Base-by-base conservation (phyloP, 2,888 invertebrate genomes). In the Lasioglossum lativentre region DNA sequence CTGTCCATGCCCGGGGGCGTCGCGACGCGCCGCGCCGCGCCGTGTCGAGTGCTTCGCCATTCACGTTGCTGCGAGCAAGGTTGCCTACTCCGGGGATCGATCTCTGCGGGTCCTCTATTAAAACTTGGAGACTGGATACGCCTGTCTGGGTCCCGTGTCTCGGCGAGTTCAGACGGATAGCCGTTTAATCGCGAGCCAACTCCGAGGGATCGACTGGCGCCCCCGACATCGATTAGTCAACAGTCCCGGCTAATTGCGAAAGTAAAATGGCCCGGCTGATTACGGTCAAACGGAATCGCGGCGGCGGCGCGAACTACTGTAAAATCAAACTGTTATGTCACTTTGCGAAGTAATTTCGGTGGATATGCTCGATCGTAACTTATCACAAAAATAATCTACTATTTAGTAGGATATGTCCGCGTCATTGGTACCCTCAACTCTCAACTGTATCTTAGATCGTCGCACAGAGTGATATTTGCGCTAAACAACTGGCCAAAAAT, bases 41-140 rank as follows among this genome's bases (percentile, higher is more conserved):
- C 78, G 80, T 77, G 47, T 82, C 88, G 79, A 80, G 82, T 81
- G 83, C 81, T 86, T 85, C 78, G 68, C 83, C 86, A 83, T 86
- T 85, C 83, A 85, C 74, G 83, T 75, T 45, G 80, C 47, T 75
- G 73, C 38, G 23, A 34, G 38, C 68, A 8, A 38, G 38, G 8
- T 68, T 38, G 42, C 71, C 68, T 70, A 59, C 82, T 47, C 56
- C 63, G 42, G 72, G 75, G 83, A 90, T 88, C 89, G 90, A 86
- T 88, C 86, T 79, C 81, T 81, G 76, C 76, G 83, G 56, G 30
- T 68, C 73, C 86, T 86, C 81, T 76, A 83, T 90, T 88, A 86
- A 83, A 88, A 88, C 80, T 86, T 80, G 75, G 68, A 71, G 80
- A 83, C 27, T 34, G 75, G 59, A 78, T 72, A 66, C 75, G 42